A percentile compares a stretch with the other conserved stretches of the same genome.
phyloP scores from a whole-genome alignment of 2,888 invertebrate species.

The Alsophila aescularia region DNA sequence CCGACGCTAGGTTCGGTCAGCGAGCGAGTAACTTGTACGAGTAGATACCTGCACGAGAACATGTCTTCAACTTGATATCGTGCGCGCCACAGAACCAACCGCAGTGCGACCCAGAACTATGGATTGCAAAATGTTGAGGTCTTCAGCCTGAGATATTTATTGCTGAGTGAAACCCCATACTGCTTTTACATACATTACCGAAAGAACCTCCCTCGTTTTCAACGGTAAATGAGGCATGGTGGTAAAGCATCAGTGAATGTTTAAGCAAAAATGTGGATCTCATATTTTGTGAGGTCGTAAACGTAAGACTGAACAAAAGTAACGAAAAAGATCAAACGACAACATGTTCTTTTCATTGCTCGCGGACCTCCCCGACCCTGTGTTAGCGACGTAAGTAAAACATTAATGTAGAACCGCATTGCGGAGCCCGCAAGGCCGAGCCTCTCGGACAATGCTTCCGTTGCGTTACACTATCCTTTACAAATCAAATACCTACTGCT shows the following conservation, averaged over 20 bases:
- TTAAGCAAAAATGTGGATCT: constrained; percentile 25
- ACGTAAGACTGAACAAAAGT: not conserved
- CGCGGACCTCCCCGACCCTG: constrained; percentile 26
- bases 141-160: no score
- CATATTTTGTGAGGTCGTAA: constrained; percentile 26
- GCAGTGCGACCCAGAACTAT: no score
- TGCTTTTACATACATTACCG: not conserved
- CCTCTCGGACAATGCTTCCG: constrained; percentile 39
- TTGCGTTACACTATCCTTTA: constrained; percentile 28
- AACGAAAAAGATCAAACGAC: not conserved
- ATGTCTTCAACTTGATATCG: no score
- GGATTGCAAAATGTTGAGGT: no score
- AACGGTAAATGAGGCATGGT: constrained; percentile 27
- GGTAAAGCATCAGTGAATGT: constrained; percentile 27
- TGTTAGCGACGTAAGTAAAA: constrained; percentile 47
- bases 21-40: no score
- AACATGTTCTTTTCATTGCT: not conserved
- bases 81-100: no score
- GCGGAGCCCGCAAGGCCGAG: constrained; percentile 48
- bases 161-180: constrained; percentile 7
- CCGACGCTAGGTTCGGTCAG: no score
- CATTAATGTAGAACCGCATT: constrained; percentile 56
- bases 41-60: no score
- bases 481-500: constrained; percentile 25
- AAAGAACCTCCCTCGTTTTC: constrained; percentile 2